These are phyloP conservation scores for Chionodraco myersi DNA, from an alignment of 2,113 vertebrate genomes.

Conservation along the genomic window DNA sequence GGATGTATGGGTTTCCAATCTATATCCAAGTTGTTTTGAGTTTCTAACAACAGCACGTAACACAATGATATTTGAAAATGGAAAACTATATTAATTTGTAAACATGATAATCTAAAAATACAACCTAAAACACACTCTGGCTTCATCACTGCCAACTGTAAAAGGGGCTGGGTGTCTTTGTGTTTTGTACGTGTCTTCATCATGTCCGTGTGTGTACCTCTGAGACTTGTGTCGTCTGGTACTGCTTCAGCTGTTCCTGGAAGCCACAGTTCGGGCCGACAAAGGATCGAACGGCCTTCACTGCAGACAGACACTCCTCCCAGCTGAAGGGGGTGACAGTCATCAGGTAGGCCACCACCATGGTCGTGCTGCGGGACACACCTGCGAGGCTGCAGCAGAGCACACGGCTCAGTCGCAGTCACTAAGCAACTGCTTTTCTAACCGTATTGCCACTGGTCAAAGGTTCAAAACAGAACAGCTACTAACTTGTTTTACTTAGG, in stretches of 20 bases:
- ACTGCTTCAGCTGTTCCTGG: conserved; percentile 91
- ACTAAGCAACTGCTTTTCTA: neutral
- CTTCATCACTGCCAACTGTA: neutral
- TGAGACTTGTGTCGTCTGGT: conserved; percentile 83
- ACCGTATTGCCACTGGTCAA: neutral
- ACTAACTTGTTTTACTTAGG: neutral
- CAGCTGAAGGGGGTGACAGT: conserved; percentile 88
- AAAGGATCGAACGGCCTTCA: conserved; percentile 86
- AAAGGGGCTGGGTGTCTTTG: neutral
- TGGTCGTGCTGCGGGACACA: conserved; percentile 90
- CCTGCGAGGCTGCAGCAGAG: conserved; percentile 86
- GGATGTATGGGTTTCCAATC: conserved; percentile 10
- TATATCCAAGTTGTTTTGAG: neutral
- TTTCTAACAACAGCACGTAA: neutral
- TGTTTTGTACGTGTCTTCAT: neutral
- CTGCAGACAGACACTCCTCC: conserved; percentile 88
- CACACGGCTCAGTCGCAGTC: neutral
- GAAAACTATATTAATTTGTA: neutral
- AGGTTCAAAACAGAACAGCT: neutral
- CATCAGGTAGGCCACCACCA: conserved; percentile 93
- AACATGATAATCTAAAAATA: neutral
- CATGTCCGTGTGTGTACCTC: conserved; percentile 78
- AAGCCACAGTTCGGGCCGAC: conserved; percentile 90
- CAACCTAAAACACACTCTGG: neutral
- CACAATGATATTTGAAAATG: neutral